These are phyloP conservation scores for Melinopterus prodromus DNA, from an alignment of 2,888 invertebrate species.

Conservation along the genomic window DNA sequence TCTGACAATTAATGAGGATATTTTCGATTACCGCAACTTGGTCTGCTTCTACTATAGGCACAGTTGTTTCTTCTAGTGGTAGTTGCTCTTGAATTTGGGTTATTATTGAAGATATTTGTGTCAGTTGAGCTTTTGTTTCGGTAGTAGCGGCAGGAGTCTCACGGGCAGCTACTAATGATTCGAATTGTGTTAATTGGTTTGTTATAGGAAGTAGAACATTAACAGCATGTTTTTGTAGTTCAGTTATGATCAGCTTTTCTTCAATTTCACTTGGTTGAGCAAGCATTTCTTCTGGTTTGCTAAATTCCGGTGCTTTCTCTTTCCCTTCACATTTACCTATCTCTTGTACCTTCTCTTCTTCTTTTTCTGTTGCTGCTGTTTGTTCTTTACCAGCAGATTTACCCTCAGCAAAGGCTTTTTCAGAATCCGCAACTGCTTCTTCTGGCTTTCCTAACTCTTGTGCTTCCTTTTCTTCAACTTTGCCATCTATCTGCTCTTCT, in stretches of 20 bases:
- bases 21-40: conserved; percentile 7
- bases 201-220: conserved; percentile 12
- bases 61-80: neutral
- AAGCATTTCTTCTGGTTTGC: neutral
- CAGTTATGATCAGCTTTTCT: conserved; percentile 11
- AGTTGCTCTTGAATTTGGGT: neutral
- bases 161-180: neutral
- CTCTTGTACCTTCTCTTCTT: conserved; percentile 13
- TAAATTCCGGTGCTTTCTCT: neutral
- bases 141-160: conserved; percentile 5
- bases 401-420: conserved; percentile 21
- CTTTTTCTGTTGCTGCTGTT: conserved; percentile 27
- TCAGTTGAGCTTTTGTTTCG: neutral
- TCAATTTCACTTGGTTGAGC: neutral
- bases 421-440: conserved; percentile 5
- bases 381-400: conserved; percentile 28
- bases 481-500: conserved; percentile 9
- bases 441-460: conserved; percentile 9
- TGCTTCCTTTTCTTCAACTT: conserved; percentile 20
- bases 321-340: conserved; percentile 12
- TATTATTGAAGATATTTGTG: neutral
- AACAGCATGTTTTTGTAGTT: conserved; percentile 13
- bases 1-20: conserved; percentile 7
- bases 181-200: neutral
- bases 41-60: neutral